Evolutionary conservation across 2,113 vertebrate species (phyloP), one percentile per base, ranked within the genome.

Genomic region (Barbus barbus): DNA sequence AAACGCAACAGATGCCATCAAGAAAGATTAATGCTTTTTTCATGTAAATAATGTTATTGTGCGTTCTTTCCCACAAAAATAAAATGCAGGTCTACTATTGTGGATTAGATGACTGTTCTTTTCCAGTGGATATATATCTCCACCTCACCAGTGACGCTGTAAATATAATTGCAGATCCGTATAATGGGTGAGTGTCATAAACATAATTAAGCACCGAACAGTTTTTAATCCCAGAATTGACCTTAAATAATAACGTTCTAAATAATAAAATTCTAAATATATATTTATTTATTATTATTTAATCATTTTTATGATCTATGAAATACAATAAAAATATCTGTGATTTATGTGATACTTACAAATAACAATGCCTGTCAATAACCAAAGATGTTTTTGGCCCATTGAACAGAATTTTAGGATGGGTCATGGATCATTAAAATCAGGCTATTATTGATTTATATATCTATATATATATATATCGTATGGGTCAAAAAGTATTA

Each of bases 91-190:
- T 95, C 18, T 83, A 67, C 16, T 77, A 72, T 75, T 96, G 95
- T 86, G 87, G 86, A 77, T 89, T 95, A 84, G 85, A 93, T n/a
- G 93, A 92, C 86, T 95, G 95, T 78, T 92, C 71, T 0, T 84
- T 81, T 84, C 61, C 88, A 83, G 86, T 93, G 78, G 90, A 93
- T 73, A 48, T 95, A 60, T 92, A 90, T 84, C 90, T 90, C 41
- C 63, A 85, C 38, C 80, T 90, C 9, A 1, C 90, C 84, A 85
- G 16, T 0, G 74, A 91, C n/a, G 93, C 92, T 85, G 89, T 75
- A 74, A 94, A 94, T 89, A 82, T 95, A 84, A 84, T 92, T 86
- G 93, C 85, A 84, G 95, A 96, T 91, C 92, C 95, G 0, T 95
- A 94, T 76, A 95, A 95, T 65, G 95, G 94, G 94, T 95, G 86